A percentile compares a stretch with the other conserved stretches of the same genome.
Evolutionary conservation across 2,113 vertebrate species (phyloP).

Genomic region (Gavialis gangeticus): DNA sequence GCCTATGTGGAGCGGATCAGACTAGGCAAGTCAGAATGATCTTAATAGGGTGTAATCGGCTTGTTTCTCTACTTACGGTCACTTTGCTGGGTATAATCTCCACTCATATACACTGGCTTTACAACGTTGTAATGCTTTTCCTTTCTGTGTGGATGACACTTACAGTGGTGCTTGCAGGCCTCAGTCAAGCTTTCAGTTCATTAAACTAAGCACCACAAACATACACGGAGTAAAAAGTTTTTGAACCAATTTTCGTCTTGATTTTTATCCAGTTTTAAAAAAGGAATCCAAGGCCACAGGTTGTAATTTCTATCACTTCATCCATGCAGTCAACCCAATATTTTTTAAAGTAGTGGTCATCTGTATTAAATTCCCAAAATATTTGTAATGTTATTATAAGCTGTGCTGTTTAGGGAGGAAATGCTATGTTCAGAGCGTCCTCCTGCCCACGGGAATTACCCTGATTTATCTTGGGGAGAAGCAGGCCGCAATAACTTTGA

Average conservation of each 20-base stretch:
- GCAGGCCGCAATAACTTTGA: neutral
- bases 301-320: neutral
- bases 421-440: no score
- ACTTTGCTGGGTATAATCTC: neutral
- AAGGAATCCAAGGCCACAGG: neutral
- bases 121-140: neutral
- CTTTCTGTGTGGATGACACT: neutral
- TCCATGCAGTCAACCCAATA: neutral
- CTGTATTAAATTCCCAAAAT: neutral
- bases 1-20: neutral
- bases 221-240: neutral
- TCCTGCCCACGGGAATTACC: neutral
- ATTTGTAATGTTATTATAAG: neutral
- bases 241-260: neutral
- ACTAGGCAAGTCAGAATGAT: neutral
- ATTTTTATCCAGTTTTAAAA: neutral
- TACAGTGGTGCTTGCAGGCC: neutral
- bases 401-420: neutral
- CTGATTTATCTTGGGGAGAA: accelerated
- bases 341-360: neutral
- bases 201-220: neutral
- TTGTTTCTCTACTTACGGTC: neutral
- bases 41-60: neutral
- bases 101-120: neutral
- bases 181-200: neutral